Conservation (phyloP, 1,140 invertebrate species). For the Temnothorax curvispinosus region DNA sequence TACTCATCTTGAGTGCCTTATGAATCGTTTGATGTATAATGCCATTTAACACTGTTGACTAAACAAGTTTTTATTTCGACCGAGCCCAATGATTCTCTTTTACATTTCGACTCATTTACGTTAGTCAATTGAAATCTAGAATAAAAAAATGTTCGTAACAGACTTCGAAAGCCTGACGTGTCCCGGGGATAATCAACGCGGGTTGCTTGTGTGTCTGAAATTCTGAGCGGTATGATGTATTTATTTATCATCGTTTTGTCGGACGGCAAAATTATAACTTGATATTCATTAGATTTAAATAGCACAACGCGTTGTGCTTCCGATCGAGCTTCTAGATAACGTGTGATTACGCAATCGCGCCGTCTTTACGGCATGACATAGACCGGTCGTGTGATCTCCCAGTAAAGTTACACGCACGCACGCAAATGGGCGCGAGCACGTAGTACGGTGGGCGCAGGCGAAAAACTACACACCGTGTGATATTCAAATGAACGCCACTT, state of each 20-base stretch:
- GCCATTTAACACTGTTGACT: neutral
- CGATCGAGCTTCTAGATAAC: slow-evolving; percentile 33
- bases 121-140: neutral
- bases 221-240: slow-evolving; percentile 2
- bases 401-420: slow-evolving; percentile 7
- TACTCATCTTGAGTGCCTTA: neutral
- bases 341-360: slow-evolving; percentile 18
- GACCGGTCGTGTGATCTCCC: slow-evolving; percentile 5
- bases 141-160: slow-evolving; percentile 8
- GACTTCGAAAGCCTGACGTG: neutral
- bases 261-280: slow-evolving; percentile 37
- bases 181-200: neutral
- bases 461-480: slow-evolving; percentile 73
- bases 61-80: neutral
- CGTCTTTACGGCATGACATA: slow-evolving; percentile 12
- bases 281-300: slow-evolving; percentile 43
- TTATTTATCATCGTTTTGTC: slow-evolving; percentile 36
- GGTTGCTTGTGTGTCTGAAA: neutral
- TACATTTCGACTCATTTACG: neutral
- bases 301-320: neutral
- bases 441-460: slow-evolving; percentile 54
- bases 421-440: neutral
- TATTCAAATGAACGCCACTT: slow-evolving; percentile 75
- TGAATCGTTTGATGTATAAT: neutral
- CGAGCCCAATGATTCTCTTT: slow-evolving; percentile 1